A percentile compares a stretch with the other conserved stretches of the same genome.
Conservation (phyloP, 2,113 vertebrate genomes). For the Mixornis gularis region DNA sequence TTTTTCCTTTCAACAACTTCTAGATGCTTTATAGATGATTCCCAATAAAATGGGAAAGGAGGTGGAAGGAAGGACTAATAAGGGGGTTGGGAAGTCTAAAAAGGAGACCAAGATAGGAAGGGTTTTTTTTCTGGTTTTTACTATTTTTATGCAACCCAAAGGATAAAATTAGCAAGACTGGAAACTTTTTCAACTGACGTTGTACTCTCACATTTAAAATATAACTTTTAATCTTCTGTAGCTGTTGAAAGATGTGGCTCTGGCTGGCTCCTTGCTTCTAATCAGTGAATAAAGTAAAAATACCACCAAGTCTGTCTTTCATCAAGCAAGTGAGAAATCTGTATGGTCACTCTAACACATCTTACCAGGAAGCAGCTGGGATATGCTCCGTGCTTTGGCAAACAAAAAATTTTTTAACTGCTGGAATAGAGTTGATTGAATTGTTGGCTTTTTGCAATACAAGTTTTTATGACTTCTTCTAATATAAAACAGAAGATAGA, state of each 20-base stretch:
- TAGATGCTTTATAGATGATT: neutral
- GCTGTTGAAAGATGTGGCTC: conserved; percentile 4
- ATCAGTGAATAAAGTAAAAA: conserved; percentile 13
- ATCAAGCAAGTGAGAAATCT: conserved; percentile 29
- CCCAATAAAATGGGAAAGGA: neutral
- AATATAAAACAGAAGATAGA: conserved; percentile 45
- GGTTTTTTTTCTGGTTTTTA: neutral
- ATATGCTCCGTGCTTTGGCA: conserved; percentile 33
- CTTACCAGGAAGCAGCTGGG: conserved; percentile 37
- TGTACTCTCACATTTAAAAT: neutral
- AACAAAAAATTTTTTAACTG: neutral
- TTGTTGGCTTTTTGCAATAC: conserved; percentile 26
- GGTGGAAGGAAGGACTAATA: neutral
- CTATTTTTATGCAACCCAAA: neutral
- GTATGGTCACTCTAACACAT: conserved; percentile 13
- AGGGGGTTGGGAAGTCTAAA: neutral
- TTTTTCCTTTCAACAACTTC: conserved; percentile 8
- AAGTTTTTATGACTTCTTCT: conserved; percentile 35
- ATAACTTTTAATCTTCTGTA: neutral
- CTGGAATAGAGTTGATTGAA: neutral
- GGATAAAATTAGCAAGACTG: neutral
- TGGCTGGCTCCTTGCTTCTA: neutral
- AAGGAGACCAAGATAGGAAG: neutral
- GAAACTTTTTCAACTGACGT: neutral
- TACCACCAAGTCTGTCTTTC: conserved; percentile 43